These are phyloP conservation scores for Micoletzkya japonica DNA, from an alignment of 2,888 invertebrate genomes.

Conservation along the genomic window DNA sequence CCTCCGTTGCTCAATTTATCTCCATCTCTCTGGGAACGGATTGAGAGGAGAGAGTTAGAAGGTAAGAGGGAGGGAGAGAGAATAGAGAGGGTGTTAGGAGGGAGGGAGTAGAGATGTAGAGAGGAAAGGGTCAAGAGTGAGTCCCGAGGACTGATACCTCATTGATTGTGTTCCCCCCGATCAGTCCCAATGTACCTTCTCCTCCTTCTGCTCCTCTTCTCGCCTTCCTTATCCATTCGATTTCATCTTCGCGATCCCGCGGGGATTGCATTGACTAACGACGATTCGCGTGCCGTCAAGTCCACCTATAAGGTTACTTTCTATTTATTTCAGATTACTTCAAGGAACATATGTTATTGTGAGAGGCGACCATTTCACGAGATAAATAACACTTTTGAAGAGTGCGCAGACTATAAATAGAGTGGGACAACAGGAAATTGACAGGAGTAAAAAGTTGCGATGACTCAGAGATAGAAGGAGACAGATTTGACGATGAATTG, in stretches of 20 bases:
- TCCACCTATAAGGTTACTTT: too few species aligned
- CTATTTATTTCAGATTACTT: too few species aligned
- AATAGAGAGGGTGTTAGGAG: background rate
- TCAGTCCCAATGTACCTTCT: background rate
- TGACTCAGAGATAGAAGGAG: background rate
- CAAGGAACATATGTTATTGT: too few species aligned
- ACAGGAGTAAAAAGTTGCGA: background rate
- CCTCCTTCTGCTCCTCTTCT: background rate
- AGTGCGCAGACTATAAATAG: too few species aligned
- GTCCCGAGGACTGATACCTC: background rate
- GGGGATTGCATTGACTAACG: too few species aligned
- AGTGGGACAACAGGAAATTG: too few species aligned
- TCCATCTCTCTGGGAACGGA: too few species aligned
- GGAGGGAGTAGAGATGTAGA: background rate
- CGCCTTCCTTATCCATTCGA: conserved; percentile 1
- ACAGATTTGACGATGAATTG: too few species aligned
- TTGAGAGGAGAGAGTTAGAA: background rate
- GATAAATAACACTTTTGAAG: too few species aligned
- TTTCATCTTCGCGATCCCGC: conserved; percentile 9
- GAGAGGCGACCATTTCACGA: too few species aligned
- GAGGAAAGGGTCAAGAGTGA: background rate
- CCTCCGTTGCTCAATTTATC: too few species aligned
- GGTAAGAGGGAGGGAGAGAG: conserved; percentile 1
- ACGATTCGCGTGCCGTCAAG: too few species aligned
- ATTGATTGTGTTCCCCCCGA: background rate